Base-by-base conservation (phyloP, 2,113 vertebrate genomes). In the Dissostichus mawsoni region DNA sequence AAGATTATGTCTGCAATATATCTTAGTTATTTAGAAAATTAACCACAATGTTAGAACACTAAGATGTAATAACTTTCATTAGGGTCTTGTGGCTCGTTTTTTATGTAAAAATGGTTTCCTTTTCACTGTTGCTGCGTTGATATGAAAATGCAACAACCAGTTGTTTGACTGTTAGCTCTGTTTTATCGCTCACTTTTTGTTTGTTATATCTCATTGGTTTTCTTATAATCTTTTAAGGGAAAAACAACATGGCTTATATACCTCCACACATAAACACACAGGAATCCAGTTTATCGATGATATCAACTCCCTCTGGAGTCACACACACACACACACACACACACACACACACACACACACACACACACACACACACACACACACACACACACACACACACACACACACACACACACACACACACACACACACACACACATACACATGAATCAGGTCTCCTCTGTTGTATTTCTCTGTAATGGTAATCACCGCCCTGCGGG, bases 401-500 rank as follows among this genome's bases (percentile, higher is more conserved):
- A 53, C 51, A 41, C 3, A 79, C 65, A 71, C 11, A 59, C 45
- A 52, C 44, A 20, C 25, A 50, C 36, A 18, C 44, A 53, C 58
- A 53, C 51, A 41, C 3, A 79, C 64, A 71, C 11, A 59, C 45
- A 52, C 44, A 20, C 25, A 16, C 36, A 11, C 52, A 23, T 51
- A 48, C 6, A 69, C 36, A 41, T 8, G 36, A 41, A 57, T 59
- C 59, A 78, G 74, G 59, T 61, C 33, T 12, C 11, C n/a, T 61
- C 52, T 78, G 52, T 72, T 82, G 51, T 59, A 44, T 76, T 66
- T 56, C 75, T 85, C 55, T 87, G 72, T 71, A 50, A 77, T 76
- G 73, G 29, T 82, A 76, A 84, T 92, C 65, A 74, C 80, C 75
- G 56, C 74, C 69, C 82, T 74, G 69, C 17, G 63, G 67, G 57